A percentile compares a stretch with the other conserved stretches of the same genome.
Conservation (phyloP, 2,888 invertebrate species). For the Venusia cambrica region DNA sequence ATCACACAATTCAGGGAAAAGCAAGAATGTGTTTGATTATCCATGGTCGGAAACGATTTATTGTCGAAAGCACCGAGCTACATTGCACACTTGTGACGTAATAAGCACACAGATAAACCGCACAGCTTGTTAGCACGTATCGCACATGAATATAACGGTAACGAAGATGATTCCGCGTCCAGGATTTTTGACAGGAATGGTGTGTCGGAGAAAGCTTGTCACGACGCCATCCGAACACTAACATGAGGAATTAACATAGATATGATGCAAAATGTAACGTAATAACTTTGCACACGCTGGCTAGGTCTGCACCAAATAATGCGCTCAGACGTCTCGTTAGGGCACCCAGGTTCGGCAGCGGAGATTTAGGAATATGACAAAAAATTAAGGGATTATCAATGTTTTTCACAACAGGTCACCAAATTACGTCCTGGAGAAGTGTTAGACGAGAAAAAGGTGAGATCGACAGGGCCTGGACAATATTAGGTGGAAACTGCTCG, state of each 20-base stretch:
- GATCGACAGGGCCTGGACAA: constrained; percentile 74
- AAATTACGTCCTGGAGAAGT: constrained; percentile 97
- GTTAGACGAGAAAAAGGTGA: constrained; percentile 96
- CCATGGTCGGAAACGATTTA: constrained; percentile 56
- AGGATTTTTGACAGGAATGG: constrained; percentile 47
- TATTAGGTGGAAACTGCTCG: constrained; percentile 78
- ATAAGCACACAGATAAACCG: constrained; percentile 70
- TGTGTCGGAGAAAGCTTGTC: constrained; percentile 54
- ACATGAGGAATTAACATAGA: constrained; percentile 64
- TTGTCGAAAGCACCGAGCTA: constrained; percentile 70
- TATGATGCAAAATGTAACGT: constrained; percentile 60
- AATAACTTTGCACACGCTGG: constrained; percentile 73
- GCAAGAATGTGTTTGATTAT: constrained; percentile 58
- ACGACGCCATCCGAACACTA: constrained; percentile 60
- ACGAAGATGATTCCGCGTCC: constrained; percentile 42
- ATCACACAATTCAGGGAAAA: constrained; percentile 48
- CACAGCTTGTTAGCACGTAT: constrained; percentile 77
- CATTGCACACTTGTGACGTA: constrained; percentile 72
- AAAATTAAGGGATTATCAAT: constrained; percentile 61
- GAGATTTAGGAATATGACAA: constrained; percentile 64
- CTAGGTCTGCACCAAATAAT: constrained; percentile 66
- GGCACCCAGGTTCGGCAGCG: constrained; percentile 71
- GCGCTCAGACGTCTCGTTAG: constrained; percentile 42
- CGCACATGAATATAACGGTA: constrained; percentile 70
- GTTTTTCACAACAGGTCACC: constrained; percentile 85